Base-by-base conservation (phyloP, 2,888 invertebrate species). In the Oscheius sp. region DNA sequence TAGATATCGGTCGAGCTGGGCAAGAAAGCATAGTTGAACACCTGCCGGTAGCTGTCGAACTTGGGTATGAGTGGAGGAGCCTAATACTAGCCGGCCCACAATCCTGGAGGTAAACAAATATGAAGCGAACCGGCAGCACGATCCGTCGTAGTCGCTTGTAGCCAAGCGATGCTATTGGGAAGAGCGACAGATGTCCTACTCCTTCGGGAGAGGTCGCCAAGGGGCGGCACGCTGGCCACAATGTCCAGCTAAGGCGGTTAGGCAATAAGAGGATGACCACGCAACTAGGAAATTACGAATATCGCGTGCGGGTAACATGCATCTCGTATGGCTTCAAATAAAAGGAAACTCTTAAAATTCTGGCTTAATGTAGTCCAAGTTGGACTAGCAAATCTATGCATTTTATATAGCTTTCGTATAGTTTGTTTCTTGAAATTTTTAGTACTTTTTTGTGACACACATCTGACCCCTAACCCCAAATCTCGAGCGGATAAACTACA, bases 231-330 rank as follows among this genome's bases (percentile, higher is more conserved):
- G 23, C 20, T 37, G 33, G 10, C 66, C 66, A 55, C 66, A 66
- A 66, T 66, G 57, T 31, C 66, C 46, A 20, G 45, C 55, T 66
- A 66, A 66, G 66, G 66, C 57, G 34, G 57, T 66, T 66, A 66
- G 57, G 55, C 55, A 66, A 66, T 66, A 66, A 66, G 66, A 55
- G 66, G 66, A 66, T 66, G 48, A 66, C 37, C 66, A 66, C 55
- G 55, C 48, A 66, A 66, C 45, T 66, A 63, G 48, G 48, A 34
- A 48, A 46, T 48, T 64, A 48, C 64, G 50, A 48, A 46, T 64
- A 64, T 64, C 64, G 64, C 64, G 61, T 61, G 61, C 23, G 29
- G 45, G 27, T 31, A 34, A 31, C 61, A 61, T 61, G 61, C 61
- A 61, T 61, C 45, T 39, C 27, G 42, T 61, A 61, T 61, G 42